Conservation (phyloP, 2,888 invertebrate species). For the Lydus trimaculatus region DNA sequence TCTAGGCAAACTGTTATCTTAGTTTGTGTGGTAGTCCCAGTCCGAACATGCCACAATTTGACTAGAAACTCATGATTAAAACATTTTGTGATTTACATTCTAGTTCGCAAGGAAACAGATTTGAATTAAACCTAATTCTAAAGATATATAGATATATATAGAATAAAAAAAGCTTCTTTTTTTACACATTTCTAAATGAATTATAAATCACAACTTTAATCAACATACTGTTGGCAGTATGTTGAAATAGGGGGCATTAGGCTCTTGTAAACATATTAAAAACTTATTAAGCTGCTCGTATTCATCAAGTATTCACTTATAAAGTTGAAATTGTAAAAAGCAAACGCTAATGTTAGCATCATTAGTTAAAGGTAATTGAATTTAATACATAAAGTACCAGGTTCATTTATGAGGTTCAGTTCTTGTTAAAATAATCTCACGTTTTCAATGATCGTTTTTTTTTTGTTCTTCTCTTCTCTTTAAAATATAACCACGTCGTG, state of each 20-base stretch:
- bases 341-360: neutral
- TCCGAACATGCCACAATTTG: conserved; percentile 11
- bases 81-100: conserved; percentile 3
- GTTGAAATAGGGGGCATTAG: neutral
- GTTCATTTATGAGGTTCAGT: neutral
- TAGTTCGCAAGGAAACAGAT: neutral
- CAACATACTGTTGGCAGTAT: neutral
- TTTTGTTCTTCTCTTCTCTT: neutral
- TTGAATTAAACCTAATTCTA: neutral
- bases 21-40: conserved; percentile 2
- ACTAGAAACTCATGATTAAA: conserved; percentile 10
- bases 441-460: neutral
- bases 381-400: neutral
- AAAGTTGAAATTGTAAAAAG: neutral
- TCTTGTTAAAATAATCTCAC: conserved; percentile 5
- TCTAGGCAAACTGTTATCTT: conserved; percentile 11
- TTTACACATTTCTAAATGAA: neutral
- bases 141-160: neutral
- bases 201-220: neutral
- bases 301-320: neutral
- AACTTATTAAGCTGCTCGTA: neutral
- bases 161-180: neutral
- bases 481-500: neutral
- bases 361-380: conserved; percentile 6
- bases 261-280: neutral